These are phyloP conservation scores for Nezara viridula DNA, from an alignment of 2,888 invertebrate genomes.

Conservation along the genomic window DNA sequence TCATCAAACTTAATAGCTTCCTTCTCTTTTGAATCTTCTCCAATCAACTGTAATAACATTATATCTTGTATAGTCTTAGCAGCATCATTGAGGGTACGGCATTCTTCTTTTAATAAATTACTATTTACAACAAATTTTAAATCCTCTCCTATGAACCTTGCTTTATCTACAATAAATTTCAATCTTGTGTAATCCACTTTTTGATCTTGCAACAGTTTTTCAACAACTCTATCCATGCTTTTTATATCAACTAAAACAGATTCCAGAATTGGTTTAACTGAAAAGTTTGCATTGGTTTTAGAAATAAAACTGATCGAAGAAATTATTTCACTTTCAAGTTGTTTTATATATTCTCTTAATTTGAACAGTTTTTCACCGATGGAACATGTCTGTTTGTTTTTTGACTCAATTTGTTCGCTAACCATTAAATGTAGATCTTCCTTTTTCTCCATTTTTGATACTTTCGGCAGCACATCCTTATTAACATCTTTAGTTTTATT, in stretches of 20 bases:
- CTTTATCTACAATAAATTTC: constrained; percentile 56
- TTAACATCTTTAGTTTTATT: neutral
- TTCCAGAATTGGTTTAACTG: constrained; percentile 51
- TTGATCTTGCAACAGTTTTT: constrained; percentile 55
- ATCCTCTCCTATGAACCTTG: constrained; percentile 51
- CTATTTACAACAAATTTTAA: constrained; percentile 48
- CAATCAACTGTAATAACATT: constrained; percentile 7
- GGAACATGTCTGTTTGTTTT: neutral
- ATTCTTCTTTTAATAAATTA: constrained; percentile 45
- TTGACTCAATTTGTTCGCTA: neutral
- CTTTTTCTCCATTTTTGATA: neutral
- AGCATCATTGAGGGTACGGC: neutral
- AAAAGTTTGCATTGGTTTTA: constrained; percentile 29
- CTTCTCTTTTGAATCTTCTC: neutral
- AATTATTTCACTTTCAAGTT: constrained; percentile 45
- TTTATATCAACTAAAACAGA: constrained; percentile 55
- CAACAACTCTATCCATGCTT: constrained; percentile 50
- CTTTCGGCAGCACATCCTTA: neutral
- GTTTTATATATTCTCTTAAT: neutral
- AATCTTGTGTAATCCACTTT: constrained; percentile 44
- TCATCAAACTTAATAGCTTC: neutral
- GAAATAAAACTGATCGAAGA: constrained; percentile 24
- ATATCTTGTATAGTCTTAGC: neutral
- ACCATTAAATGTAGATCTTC: neutral
- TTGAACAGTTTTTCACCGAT: constrained; percentile 8